Conservation (phyloP, 2,888 invertebrate species). For the Cataglyphis altisquamis region DNA sequence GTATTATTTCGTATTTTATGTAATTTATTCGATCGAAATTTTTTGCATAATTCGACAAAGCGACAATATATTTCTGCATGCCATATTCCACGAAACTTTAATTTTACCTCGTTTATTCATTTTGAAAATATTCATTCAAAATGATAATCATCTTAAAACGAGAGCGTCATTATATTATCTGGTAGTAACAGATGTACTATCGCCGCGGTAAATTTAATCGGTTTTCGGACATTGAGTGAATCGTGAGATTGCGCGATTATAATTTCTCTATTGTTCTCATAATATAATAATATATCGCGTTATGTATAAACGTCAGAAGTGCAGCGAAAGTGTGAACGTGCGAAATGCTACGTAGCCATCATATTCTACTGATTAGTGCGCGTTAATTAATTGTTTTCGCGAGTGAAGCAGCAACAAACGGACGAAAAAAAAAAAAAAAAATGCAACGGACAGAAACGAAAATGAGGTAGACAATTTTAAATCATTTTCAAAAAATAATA, state of each 20-base stretch:
- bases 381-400: background rate
- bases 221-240: background rate
- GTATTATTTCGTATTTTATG: background rate
- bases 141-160: background rate
- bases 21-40: background rate
- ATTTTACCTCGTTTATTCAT: background rate
- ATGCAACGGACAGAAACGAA: background rate
- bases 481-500: background rate
- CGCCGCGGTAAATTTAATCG: background rate
- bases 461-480: background rate
- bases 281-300: background rate
- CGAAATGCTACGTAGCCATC: background rate
- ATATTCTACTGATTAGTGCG: background rate
- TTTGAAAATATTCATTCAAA: background rate
- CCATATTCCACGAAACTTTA: background rate
- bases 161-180: too few relatives aligned
- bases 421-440: background rate
- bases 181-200: too few relatives aligned
- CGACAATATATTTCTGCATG: background rate
- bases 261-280: constrained; percentile 6
- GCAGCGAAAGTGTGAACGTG: background rate
- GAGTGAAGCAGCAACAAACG: background rate
- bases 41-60: background rate
- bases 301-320: background rate
- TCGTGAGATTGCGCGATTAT: background rate